A percentile compares a stretch with the other conserved stretches of the same genome.
Conservation (phyloP, 2,888 invertebrate species). For the Allolobophora icterica region DNA sequence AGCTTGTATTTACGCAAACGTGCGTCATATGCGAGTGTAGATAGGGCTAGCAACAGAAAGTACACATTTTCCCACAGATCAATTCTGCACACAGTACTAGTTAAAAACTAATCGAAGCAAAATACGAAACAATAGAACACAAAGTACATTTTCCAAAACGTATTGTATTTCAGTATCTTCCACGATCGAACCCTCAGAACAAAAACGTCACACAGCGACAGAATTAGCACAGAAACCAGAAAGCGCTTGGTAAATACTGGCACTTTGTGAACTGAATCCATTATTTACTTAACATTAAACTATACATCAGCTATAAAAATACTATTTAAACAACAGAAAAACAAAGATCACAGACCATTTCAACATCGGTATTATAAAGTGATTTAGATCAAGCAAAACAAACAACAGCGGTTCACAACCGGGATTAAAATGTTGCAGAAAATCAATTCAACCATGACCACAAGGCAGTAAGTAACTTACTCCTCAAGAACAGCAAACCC, state of each 20-base stretch:
- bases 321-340: not conserved
- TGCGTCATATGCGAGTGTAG: not conserved
- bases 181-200: not conserved
- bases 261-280: not conserved
- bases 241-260: not conserved
- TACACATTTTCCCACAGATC: not conserved
- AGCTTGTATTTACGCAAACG: not conserved
- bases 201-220: not conserved
- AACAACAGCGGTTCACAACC: not conserved
- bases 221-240: not conserved
- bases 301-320: not conserved
- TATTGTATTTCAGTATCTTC: not conserved
- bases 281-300: not conserved
- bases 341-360: conserved; percentile 13
- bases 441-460: not conserved
- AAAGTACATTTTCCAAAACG: not conserved
- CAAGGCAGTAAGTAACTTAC: not conserved
- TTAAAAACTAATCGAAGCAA: not conserved
- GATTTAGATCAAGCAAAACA: not conserved
- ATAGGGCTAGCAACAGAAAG: not conserved
- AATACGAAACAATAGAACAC: not conserved
- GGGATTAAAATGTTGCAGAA: not conserved
- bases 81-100: not conserved
- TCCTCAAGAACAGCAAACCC: not conserved
- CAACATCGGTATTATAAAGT: not conserved